Evolutionary conservation across 2,797 vertebrate species (phyloP).

Genomic region (Sebastes miniatus): DNA sequence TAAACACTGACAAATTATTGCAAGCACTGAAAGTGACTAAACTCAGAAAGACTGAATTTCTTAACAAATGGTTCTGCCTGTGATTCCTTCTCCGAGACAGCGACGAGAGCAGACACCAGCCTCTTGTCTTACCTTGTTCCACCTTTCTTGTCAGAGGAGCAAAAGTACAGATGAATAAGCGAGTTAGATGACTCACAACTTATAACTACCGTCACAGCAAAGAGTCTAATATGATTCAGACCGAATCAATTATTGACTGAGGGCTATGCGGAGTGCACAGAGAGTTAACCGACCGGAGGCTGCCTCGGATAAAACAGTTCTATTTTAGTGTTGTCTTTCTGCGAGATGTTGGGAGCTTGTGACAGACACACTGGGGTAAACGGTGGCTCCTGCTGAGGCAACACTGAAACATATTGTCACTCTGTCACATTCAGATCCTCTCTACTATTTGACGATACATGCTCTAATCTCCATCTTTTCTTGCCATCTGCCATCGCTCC

Average conservation of each 20-base stretch:
- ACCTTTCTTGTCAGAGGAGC: slow-evolving; percentile 17
- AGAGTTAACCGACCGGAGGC: slow-evolving; percentile 60
- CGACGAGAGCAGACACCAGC: slow-evolving; percentile 8
- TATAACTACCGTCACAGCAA: slow-evolving; percentile 34
- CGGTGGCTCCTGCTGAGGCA: slow-evolving; percentile 36
- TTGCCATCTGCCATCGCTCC: not conserved
- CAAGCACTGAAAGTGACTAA: not conserved
- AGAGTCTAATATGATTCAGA: slow-evolving; percentile 26
- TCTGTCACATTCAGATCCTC: slow-evolving; percentile 36
- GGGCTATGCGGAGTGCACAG: slow-evolving; percentile 44
- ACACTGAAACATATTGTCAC: slow-evolving; percentile 41
- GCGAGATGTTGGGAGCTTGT: slow-evolving; percentile 23
- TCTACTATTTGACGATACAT: slow-evolving; percentile 35
- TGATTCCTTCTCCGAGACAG: slow-evolving; percentile 1
- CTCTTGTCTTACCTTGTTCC: slow-evolving; percentile 12
- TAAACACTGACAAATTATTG: not conserved
- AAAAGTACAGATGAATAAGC: slow-evolving; percentile 19
- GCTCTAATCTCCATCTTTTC: slow-evolving; percentile 23
- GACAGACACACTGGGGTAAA: slow-evolving; percentile 42
- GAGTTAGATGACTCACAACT: slow-evolving; percentile 12
- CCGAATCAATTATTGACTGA: slow-evolving; percentile 71
- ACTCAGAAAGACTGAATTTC: not conserved
- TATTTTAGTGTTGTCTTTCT: slow-evolving; percentile 36
- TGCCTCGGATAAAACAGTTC: slow-evolving; percentile 38
- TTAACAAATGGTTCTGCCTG: not conserved